Evolutionary conservation across 2,888 invertebrate genomes (phyloP), one percentile per base, ranked within the genome.

Genomic region (Melanargia galathea): DNA sequence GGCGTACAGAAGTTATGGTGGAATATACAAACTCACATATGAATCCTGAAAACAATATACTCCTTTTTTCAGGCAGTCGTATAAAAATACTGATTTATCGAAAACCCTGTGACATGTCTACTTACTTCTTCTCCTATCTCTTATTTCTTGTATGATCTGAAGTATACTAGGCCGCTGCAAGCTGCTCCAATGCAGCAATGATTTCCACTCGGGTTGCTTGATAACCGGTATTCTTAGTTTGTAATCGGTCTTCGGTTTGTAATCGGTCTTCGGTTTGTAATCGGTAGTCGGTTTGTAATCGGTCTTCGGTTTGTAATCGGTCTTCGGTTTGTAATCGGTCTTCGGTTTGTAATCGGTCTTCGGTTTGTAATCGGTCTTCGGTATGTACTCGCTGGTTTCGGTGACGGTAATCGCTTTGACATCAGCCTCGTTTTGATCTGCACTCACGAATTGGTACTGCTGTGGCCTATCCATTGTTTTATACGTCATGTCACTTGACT

Each of bases 141-240:
- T 43, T 43, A 56, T 43, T 1, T 51, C 35, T 24, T 62, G 33
- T 56, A 51, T 62, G n/a, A 64, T 26, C 45, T 64, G 58, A n/a
- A 62, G 45, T 13, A 66, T 30, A 13, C 49, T 62, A 2, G 63
- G 68, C 22, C 60, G 57, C 43, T 64, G 68, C 18, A 63, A 60
- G 35, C 49, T 62, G 35, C 54, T 57, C 68, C 65, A 68, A 43
- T 70, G 65, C 0, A 62, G 24, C 45, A 62, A n/a, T 13, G 64
- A 60, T 18, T 54, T 66, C 70, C 64, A 71, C 1, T 63, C 10
- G 2, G 70, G 70, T 30, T 62, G 62, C 7, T 65, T 60, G 3
- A 70, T 46, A 11, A 70, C 16, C 8, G 71, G 71, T 6, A 70
- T 66, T 1, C 56, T 60, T 1, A 62, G 68, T 11, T 55, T 54